Percentiles rank a stretch among this genome's conserved stretches.
phyloP scores from a whole-genome alignment of 1,140 invertebrate species.

The Trichogramma pretiosum region DNA sequence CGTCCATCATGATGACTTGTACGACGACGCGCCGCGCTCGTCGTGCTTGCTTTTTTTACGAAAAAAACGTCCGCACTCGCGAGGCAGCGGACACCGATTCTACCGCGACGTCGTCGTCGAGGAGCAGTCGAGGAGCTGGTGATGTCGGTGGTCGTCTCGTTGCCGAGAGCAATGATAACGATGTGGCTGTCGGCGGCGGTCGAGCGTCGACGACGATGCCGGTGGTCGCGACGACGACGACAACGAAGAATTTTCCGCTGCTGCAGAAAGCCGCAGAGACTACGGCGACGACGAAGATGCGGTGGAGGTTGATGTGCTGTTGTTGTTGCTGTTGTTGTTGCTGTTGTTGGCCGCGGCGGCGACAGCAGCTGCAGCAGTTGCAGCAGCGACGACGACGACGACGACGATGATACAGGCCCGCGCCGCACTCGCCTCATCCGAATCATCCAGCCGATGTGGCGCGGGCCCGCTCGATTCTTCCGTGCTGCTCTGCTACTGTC shows the following conservation, averaged over 20 bases:
- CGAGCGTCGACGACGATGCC: no score
- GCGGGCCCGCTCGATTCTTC: neutral
- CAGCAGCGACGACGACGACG: slow-evolving; percentile 33
- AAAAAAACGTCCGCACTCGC: no score
- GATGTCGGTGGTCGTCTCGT: no score
- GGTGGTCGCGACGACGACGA: no score
- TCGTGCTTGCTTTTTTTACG: neutral
- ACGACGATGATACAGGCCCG: slow-evolving; percentile 40
- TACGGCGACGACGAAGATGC: neutral
- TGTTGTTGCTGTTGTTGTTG: neutral
- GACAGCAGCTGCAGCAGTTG: neutral
- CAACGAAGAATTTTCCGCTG: neutral
- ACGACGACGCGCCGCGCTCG: neutral
- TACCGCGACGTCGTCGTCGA: no score
- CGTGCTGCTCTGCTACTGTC: neutral
- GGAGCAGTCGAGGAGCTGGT: no score
- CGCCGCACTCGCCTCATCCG: no score
- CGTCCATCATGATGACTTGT: slow-evolving; percentile 52
- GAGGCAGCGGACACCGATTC: no score
- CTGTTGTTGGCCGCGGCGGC: neutral
- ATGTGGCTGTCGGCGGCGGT: no score
- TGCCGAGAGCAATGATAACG: no score
- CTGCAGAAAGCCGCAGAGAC: neutral
- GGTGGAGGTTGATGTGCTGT: neutral
- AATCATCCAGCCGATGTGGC: slow-evolving; percentile 36